A percentile compares a stretch with the other conserved stretches of the same genome.
These are phyloP conservation scores for Microcebus ravelobensis DNA, from an alignment of 2,113 vertebrate genomes.

Conservation along the genomic window DNA sequence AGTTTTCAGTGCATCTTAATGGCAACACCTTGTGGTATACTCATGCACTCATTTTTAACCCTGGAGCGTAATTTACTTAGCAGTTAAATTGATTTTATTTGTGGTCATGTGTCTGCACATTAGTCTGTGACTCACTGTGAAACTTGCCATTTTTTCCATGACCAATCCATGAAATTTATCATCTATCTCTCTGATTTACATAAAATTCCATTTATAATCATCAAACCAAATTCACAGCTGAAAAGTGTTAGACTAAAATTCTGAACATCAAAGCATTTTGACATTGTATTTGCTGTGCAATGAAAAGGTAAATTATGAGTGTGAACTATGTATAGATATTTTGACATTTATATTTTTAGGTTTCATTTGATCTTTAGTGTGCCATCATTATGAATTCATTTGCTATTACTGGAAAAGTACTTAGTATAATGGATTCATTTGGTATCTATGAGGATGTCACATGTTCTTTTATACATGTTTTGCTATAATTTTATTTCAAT, in stretches of 20 bases:
- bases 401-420: constrained; percentile 84
- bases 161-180: constrained; percentile 84
- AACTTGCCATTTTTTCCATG: constrained; percentile 83
- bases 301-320: constrained; percentile 56
- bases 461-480: constrained; percentile 82
- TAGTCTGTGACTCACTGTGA: constrained; percentile 82
- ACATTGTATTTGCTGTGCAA: constrained; percentile 52
- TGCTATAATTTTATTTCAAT: constrained; percentile 81
- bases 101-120: constrained; percentile 72
- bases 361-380: constrained; percentile 82
- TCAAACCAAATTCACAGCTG: constrained; percentile 39
- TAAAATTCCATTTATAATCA: constrained; percentile 64
- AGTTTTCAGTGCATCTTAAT: background rate
- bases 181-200: constrained; percentile 80
- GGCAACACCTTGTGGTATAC: background rate
- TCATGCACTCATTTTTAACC: constrained; percentile 49
- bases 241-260: constrained; percentile 31
- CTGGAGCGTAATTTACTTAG: constrained; percentile 70
- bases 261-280: constrained; percentile 36
- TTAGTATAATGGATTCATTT: constrained; percentile 85
- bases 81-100: constrained; percentile 80
- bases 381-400: constrained; percentile 83
- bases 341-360: constrained; percentile 77
- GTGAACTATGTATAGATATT: constrained; percentile 68
- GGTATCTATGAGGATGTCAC: constrained; percentile 80